A percentile compares a stretch with the other conserved stretches of the same genome.
Evolutionary conservation across 1,140 invertebrate species (phyloP).

Genomic region (Maniola jurtina): DNA sequence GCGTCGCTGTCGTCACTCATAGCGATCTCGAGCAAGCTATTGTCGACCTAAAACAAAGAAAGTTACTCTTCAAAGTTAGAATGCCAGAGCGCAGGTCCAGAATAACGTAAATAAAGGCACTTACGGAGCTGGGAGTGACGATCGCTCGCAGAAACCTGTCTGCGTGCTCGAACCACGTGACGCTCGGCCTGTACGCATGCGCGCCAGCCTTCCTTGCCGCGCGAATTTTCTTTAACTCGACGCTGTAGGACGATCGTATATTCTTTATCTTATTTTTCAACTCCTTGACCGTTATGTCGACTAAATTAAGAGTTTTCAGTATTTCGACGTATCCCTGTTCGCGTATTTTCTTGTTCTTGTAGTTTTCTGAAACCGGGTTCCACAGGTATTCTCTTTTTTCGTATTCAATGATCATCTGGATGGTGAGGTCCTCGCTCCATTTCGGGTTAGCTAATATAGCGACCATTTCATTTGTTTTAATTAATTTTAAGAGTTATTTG

Average conservation of each 20-base stretch:
- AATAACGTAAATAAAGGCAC: conserved; percentile 48
- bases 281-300: conserved; percentile 72
- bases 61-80: conserved; percentile 38
- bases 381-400: conserved; percentile 73
- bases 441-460: conserved; percentile 72
- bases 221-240: conserved; percentile 77
- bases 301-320: conserved; percentile 68
- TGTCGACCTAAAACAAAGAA: conserved; percentile 65
- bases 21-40: conserved; percentile 65
- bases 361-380: conserved; percentile 72
- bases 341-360: conserved; percentile 74
- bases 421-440: conserved; percentile 75
- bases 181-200: conserved; percentile 75
- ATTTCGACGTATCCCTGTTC: conserved; percentile 74
- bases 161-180: conserved; percentile 78
- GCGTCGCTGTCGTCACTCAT: conserved; percentile 73
- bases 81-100: conserved; percentile 44
- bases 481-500: conserved; percentile 41
- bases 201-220: conserved; percentile 71
- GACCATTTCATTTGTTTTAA: conserved; percentile 71
- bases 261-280: conserved; percentile 78
- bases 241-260: conserved; percentile 74
- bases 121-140: conserved; percentile 75
- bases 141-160: conserved; percentile 77
- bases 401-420: conserved; percentile 75